Evolutionary conservation across 2,113 vertebrate species (phyloP), one percentile per base, ranked within the genome.

Genomic region (Oceanodroma tethys): DNA sequence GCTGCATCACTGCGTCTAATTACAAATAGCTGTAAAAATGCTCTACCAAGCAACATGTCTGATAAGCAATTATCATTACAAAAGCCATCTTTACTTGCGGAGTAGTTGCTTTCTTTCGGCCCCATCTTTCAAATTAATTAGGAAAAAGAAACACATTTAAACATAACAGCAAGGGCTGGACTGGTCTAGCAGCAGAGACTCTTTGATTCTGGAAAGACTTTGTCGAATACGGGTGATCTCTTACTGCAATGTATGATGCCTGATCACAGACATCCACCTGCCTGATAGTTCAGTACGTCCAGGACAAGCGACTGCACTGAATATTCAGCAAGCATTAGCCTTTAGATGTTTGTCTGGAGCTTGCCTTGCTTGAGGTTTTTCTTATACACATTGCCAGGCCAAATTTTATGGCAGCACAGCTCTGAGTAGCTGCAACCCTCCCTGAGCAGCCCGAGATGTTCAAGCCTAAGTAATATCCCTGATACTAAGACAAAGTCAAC

Each of bases 171-270:
- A 63, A 90, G 43, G 27, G 34, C 50, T 80, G 73, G 52, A 87
- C 55, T 63, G 40, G 22, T 47, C 65, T 27, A 85, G 60, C 12
- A 85, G 48, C 40, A 93, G 73, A 90, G 38, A 23, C 8, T 91
- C 73, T 92, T 73, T 43, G 65, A 56, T 18, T 72, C 40, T 75
- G 40, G 10, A 74, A 66, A 84, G 47, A 48, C 27, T 78, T 67
- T 60, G 38, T 34, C 0, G 0, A 71, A 40, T 18, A 65, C 0
- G 1, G 11, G 30, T 56, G 21, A 81, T 36, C 25, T 60, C 27
- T 60, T 67, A 72, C 4, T 30, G 19, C 65, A 79, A 1, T 5
- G 38, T 26, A 40, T 5, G 2, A 30, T 23, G 16, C 19, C 72
- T 81, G 47, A 52, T 60, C 70, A 78, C 34, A 75, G 47, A 86